Evolutionary conservation across 2,797 vertebrate species (phyloP).

Genomic region (Lithobates pipiens): DNA sequence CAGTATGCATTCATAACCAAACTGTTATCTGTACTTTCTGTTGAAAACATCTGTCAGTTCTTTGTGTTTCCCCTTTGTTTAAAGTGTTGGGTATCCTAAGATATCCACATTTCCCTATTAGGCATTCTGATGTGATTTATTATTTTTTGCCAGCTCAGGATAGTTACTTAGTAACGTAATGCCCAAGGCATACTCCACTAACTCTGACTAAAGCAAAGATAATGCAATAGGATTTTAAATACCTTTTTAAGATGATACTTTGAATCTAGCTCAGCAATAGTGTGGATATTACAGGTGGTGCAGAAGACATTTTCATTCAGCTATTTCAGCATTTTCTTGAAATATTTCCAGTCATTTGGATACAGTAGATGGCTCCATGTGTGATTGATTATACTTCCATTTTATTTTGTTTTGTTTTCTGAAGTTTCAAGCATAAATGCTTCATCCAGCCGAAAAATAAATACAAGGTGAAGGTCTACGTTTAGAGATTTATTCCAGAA

Average conservation of each 20-base stretch:
- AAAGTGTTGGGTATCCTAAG: conserved; percentile 51
- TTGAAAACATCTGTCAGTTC: not conserved
- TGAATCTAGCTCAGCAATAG: conserved; percentile 53
- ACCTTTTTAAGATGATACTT: conserved; percentile 56
- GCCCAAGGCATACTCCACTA: conserved; percentile 54
- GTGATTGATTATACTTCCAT: conserved; percentile 54
- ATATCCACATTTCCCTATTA: conserved; percentile 69
- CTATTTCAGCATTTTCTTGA: conserved; percentile 58
- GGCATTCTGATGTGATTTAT: conserved; percentile 61
- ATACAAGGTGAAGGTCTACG: not conserved
- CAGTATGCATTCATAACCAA: not conserved
- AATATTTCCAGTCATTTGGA: conserved; percentile 37
- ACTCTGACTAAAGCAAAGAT: conserved; percentile 55
- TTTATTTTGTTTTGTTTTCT: conserved; percentile 30
- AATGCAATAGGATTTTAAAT: conserved; percentile 61
- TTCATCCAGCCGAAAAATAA: conserved; percentile 19
- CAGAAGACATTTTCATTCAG: conserved; percentile 49
- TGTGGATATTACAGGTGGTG: conserved; percentile 46
- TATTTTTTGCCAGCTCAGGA: conserved; percentile 27
- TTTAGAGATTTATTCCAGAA: not conserved
- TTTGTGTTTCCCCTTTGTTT: not conserved
- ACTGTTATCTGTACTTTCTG: not conserved
- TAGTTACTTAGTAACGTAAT: conserved; percentile 50
- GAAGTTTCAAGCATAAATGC: conserved; percentile 23
- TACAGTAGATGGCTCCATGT: conserved; percentile 17